Conservation (phyloP, 2,888 invertebrate genomes). For the Stenchaetothrips biformis region DNA sequence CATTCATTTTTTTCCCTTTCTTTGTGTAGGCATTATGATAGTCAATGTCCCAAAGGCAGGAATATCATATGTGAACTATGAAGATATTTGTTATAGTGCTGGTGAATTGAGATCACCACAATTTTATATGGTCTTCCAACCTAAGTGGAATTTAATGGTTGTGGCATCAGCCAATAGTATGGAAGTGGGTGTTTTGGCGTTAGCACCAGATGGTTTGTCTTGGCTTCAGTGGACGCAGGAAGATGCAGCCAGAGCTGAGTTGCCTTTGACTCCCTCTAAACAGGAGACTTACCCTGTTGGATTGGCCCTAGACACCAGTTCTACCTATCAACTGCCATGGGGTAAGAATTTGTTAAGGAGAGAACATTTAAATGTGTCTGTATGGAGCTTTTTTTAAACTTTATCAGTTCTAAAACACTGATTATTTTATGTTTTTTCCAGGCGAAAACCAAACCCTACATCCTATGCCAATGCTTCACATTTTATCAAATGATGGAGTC, state of each 20-base stretch:
- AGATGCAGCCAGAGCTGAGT: constrained; percentile 73
- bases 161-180: constrained; percentile 79
- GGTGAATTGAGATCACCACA: constrained; percentile 61
- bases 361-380: no score
- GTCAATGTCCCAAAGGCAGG: constrained; percentile 69
- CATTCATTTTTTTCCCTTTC: background rate
- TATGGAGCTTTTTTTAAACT: background rate
- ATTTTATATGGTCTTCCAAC: constrained; percentile 67
- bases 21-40: constrained; percentile 50
- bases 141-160: constrained; percentile 70
- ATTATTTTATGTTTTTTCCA: constrained; percentile 40
- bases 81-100: constrained; percentile 77
- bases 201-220: constrained; percentile 53
- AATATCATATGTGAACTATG: constrained; percentile 67
- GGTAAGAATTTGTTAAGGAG: constrained; percentile 44
- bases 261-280: constrained; percentile 68
- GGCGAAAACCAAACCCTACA: constrained; percentile 59
- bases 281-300: constrained; percentile 78
- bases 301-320: constrained; percentile 65
- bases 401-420: background rate
- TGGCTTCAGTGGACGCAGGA: constrained; percentile 79
- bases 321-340: constrained; percentile 61
- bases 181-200: constrained; percentile 75
- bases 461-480: constrained; percentile 71
- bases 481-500: constrained; percentile 71